phyloP scores from a whole-genome alignment of 2,797 vertebrate genomes.

The Geotria australis region DNA sequence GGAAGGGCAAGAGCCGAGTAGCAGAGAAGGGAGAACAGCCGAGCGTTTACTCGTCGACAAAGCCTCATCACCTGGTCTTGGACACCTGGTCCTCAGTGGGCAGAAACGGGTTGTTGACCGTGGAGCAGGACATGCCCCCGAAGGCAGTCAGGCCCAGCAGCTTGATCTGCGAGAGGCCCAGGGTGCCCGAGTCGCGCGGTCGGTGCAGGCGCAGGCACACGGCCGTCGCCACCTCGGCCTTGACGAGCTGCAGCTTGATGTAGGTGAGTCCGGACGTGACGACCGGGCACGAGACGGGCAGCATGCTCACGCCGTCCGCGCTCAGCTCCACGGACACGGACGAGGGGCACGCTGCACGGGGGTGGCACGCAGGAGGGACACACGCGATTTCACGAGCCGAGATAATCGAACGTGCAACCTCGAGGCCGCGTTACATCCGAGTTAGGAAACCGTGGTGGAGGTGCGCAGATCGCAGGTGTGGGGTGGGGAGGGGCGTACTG shows the following conservation, averaged over 20 bases:
- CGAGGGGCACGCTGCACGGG: slow-evolving; percentile 50
- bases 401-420: neutral
- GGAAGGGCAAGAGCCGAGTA: too few relatives aligned
- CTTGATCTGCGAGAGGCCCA: slow-evolving; percentile 90
- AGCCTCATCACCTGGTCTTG: slow-evolving; percentile 47
- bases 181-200: slow-evolving; percentile 68
- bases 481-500: slow-evolving; percentile 24
- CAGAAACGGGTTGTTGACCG: slow-evolving; percentile 87
- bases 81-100: slow-evolving; percentile 97
- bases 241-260: slow-evolving; percentile 92
- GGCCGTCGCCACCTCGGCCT: slow-evolving; percentile 83
- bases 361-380: neutral
- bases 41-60: too few relatives aligned
- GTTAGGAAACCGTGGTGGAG: too few relatives aligned
- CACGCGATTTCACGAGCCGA: neutral
- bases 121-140: slow-evolving; percentile 85
- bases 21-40: too few relatives aligned
- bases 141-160: slow-evolving; percentile 80
- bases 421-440: too few relatives aligned
- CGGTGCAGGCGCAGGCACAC: slow-evolving; percentile 79
- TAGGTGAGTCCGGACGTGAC: slow-evolving; percentile 88
- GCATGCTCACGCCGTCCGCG: slow-evolving; percentile 83
- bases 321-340: slow-evolving; percentile 98
- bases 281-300: slow-evolving; percentile 73
- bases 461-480: neutral